Evolutionary conservation across 2,113 vertebrate species (phyloP), one percentile per base, ranked within the genome.

Genomic region (Anhinga anhinga): DNA sequence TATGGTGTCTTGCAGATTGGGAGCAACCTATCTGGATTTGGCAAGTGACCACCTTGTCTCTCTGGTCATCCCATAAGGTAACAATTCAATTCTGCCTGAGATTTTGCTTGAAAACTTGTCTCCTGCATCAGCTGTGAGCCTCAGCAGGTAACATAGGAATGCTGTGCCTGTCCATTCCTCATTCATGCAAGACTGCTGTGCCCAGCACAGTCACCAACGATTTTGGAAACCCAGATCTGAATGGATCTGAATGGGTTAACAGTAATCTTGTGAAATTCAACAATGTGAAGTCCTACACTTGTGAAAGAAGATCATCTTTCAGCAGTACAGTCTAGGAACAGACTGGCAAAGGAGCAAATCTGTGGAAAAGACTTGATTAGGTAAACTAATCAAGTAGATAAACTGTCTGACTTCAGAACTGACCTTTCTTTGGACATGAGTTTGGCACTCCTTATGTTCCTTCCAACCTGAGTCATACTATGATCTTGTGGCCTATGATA

Each of bases 1-100:
- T 11, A 13, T 29, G 0, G 22, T 78, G 10, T 29, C 13, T 32
- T 56, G 16, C 7, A 36, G 4, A 77, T 18, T 66, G 15, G 2
- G 11, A 5, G 2, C 2, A 55, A 63, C 1, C 0, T 32, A 5
- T 42, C 7, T 67, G 56, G 12, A 49, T 19, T 70, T 40, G 14
- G 5, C 3, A 81, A 25, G 13, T 58, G 34, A 7, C 10, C 6
- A 25, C 3, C 7, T 59, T 53, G 11, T 42, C 12, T 62, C 22
- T 72, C 29, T 23, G 10, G 13, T 67, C 19, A 38, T 45, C 16
- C 3, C 27, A 13, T 45, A 82, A 40, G 7, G 25, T 29, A 58
- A 40, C 8, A 70, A 20, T n/a, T 45, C 27, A 40, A 7, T 69
- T 76, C 25, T 74, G 22, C n/a, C 13, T 47, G 18, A 42, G 13